These are phyloP conservation scores for Heteromormyrus szaboi DNA, from an alignment of 2,797 vertebrate species.

Conservation along the genomic window DNA sequence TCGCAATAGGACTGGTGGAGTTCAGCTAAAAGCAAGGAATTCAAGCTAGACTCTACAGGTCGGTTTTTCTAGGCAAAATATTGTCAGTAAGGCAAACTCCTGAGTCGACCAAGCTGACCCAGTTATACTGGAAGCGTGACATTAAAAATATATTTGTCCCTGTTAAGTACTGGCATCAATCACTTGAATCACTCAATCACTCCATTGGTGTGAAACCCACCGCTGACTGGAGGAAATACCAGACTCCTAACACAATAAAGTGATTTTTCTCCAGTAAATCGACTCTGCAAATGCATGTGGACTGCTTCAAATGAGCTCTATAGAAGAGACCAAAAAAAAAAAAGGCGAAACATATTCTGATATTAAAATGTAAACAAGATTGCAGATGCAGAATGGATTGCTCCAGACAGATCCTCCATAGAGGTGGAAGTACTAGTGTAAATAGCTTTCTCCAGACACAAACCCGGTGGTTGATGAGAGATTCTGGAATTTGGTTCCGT, in stretches of 20 bases:
- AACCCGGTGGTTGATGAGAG: background rate
- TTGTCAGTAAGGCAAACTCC: background rate
- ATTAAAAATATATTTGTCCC: constrained; percentile 3
- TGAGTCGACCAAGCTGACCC: background rate
- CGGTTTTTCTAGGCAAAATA: background rate
- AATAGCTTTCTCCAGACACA: background rate
- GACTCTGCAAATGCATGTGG: background rate
- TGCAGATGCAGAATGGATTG: background rate
- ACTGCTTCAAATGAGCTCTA: background rate
- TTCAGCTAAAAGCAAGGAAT: background rate
- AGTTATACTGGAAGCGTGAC: background rate
- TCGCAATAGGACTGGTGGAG: background rate
- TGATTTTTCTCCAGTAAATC: background rate
- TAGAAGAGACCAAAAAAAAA: background rate
- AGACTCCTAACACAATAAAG: background rate
- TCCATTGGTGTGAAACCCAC: background rate
- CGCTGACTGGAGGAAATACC: background rate
- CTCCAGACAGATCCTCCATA: background rate
- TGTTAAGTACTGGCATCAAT: background rate
- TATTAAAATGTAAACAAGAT: constrained; percentile 20
- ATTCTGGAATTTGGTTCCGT: background rate
- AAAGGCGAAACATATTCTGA: background rate
- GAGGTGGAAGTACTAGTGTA: background rate
- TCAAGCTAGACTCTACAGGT: background rate
- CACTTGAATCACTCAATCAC: background rate